Percentiles rank a stretch among this genome's conserved stretches.
Evolutionary conservation across 2,797 vertebrate genomes (phyloP).

Genomic region (Crypturellus tataupa): DNA sequence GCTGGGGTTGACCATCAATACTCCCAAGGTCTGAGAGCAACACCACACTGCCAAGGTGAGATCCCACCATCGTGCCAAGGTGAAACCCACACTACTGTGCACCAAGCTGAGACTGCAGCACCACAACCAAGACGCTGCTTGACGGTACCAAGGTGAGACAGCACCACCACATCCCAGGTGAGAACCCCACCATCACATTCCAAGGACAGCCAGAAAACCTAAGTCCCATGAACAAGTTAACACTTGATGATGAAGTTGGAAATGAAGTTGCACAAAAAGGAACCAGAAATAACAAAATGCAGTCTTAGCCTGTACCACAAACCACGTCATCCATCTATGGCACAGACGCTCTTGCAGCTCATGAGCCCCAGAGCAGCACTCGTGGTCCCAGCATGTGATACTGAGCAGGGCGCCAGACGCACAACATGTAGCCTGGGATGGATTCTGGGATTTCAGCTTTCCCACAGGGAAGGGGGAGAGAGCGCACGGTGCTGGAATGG

Average conservation of each 20-base stretch:
- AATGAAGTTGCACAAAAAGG: background rate
- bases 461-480: accelerated
- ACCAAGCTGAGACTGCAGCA: no score
- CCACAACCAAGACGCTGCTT: background rate
- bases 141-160: no score
- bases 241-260: background rate
- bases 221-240: background rate
- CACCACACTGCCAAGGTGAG: background rate
- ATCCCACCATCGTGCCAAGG: no score
- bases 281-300: background rate
- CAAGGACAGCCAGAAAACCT: background rate
- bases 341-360: background rate
- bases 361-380: background rate
- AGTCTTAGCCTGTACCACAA: background rate
- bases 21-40: no score
- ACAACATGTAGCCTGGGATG: background rate
- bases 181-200: background rate
- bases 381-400: background rate
- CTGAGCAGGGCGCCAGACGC: background rate
- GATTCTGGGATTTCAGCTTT: background rate
- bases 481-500: background rate
- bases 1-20: no score
- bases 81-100: no score
- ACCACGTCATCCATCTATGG: background rate
- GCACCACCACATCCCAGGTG: no score